Evolutionary conservation across 2,797 vertebrate genomes (phyloP).

Genomic region (Scolopax rusticola): DNA sequence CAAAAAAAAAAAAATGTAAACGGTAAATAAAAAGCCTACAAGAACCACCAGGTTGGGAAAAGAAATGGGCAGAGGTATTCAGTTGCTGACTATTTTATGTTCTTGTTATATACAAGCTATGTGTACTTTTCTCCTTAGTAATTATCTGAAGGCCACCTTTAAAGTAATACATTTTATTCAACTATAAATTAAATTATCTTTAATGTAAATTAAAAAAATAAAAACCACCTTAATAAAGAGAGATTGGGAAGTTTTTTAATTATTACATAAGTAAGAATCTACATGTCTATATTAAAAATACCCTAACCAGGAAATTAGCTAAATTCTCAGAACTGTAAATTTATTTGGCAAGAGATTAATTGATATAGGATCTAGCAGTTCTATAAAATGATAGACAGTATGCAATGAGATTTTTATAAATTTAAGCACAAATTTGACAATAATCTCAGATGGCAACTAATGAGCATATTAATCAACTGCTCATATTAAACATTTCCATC

Average conservation of each 20-base stretch:
- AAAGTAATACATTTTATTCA: background rate
- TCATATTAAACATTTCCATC: background rate
- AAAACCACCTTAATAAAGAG: background rate
- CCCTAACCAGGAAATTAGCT: background rate
- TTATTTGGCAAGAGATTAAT: background rate
- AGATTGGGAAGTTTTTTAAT: background rate
- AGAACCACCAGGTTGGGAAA: background rate
- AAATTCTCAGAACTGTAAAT: background rate
- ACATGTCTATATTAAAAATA: background rate
- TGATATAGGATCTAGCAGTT: background rate
- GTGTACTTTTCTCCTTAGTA: background rate
- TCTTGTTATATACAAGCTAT: background rate
- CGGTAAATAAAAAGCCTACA: background rate
- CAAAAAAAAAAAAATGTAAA: background rate
- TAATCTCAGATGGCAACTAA: background rate
- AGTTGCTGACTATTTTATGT: background rate
- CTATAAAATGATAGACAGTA: accelerated
- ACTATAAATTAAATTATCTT: background rate
- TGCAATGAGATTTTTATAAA: background rate
- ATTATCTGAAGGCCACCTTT: background rate
- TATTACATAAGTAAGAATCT: background rate
- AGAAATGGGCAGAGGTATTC: background rate
- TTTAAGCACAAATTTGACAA: background rate
- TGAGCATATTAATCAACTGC: background rate
- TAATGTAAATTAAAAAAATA: background rate